Base-by-base conservation (phyloP, 2,113 vertebrate genomes). In the Grus americana region DNA sequence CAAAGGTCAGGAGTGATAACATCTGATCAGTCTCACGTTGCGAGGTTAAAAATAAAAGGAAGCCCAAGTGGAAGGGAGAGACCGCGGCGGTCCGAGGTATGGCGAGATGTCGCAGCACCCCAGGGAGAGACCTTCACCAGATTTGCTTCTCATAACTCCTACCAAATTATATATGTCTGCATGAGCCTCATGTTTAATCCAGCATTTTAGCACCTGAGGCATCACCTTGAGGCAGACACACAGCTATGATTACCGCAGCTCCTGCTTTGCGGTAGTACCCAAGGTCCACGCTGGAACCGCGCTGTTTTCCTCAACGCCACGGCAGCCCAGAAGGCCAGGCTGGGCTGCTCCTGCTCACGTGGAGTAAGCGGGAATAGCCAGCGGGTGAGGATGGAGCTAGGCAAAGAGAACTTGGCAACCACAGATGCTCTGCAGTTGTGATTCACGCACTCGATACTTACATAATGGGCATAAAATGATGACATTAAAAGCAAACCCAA, bases 31-130 rank as follows among this genome's bases (percentile, higher is more conserved):
- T 23, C 67, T 54, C 92, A 11, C 7, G 1, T 0, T 15, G 27
- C 0, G 3, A 38, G 81, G 82, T 40, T 95, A 91, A 94, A 97
- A 96, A 97, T 92, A 92, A 86, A 91, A 81, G 76, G 75, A 50
- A 73, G 46, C 32, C 2, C 59, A 2, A 88, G 52, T 22, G 76
- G 95, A 54, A 62, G 58, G 0, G 3, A 46, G 34, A 61, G 75
- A n/a, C 36, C 5, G 12, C 0, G 4, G 66, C 10, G 54, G 50
- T 8, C 5, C 11, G 3, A 70, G 63, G 73, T 32, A 44, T 0
- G 15, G 52, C 0, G 0, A 81, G 85, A 74, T 58, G 47, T 14
- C 36, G 16, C 42, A 12, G 79, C 49, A 12, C n/a, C 29, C n/a
- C 34, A 26, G 14, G 46, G 73, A 57, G 32, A 79, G 18, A n/a